A percentile compares a stretch with the other conserved stretches of the same genome.
Evolutionary conservation across 2,797 vertebrate species (phyloP).

Genomic region (Cryptoprocta ferox): DNA sequence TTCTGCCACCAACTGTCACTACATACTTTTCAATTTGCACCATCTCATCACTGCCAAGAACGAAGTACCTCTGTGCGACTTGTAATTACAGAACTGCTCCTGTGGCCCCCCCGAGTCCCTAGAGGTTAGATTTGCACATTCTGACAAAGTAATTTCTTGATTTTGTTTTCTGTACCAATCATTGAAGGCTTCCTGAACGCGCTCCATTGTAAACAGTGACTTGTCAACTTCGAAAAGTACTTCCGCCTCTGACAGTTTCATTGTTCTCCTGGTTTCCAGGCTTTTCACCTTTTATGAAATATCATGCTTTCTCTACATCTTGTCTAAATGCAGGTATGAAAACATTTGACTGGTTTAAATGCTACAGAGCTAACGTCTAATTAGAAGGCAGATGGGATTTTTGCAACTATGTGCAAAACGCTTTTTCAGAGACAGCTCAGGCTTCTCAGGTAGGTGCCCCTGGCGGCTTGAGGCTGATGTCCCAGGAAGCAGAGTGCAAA

Average conservation of each 20-base stretch:
- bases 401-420: neutral
- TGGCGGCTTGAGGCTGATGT: neutral
- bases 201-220: neutral
- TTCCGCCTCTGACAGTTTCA: neutral
- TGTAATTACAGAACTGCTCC: constrained; percentile 51
- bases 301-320: neutral
- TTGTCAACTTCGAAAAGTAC: neutral
- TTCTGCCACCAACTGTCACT: constrained; percentile 73
- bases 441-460: neutral
- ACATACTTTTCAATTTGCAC: constrained; percentile 71
- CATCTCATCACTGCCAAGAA: constrained; percentile 66
- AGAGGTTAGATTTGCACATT: constrained; percentile 60
- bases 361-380: neutral
- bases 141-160: constrained; percentile 71
- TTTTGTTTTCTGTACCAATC: constrained; percentile 56
- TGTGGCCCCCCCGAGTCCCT: constrained; percentile 35
- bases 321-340: neutral
- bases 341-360: neutral
- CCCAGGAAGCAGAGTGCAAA: neutral
- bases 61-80: neutral
- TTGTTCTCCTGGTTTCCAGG: constrained; percentile 5
- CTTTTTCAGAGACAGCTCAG: neutral
- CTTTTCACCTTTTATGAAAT: neutral
- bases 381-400: neutral
- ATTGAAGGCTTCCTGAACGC: neutral